Percentiles rank a stretch among this genome's conserved stretches.
phyloP scores from a whole-genome alignment of 2,797 vertebrate genomes.

The Microhierax caerulescens region DNA sequence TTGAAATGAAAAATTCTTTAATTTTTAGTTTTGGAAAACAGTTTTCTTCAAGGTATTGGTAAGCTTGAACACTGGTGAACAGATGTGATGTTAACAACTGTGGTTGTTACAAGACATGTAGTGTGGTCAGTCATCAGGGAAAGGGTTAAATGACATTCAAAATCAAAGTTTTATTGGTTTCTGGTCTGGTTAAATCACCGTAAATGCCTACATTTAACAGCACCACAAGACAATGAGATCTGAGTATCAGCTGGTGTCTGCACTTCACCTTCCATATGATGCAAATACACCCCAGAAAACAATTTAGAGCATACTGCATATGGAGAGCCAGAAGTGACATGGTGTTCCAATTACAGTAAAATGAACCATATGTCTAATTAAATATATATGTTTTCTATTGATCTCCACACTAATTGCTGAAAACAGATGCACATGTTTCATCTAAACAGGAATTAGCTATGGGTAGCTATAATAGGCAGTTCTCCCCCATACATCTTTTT shows the following conservation, averaged over 20 bases:
- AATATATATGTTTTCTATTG: slow-evolving; percentile 65
- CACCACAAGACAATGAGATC: neutral
- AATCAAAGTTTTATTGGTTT: neutral
- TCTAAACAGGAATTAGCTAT: slow-evolving; percentile 50
- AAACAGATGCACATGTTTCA: slow-evolving; percentile 55
- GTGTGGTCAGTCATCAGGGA: neutral
- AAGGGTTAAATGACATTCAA: slow-evolving; percentile 16
- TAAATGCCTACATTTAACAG: neutral
- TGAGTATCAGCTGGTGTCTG: slow-evolving; percentile 36
- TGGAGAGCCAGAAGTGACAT: slow-evolving; percentile 45
- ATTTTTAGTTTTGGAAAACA: neutral
- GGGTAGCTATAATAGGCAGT: neutral
- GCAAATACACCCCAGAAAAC: slow-evolving; percentile 20
- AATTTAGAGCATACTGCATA: neutral
- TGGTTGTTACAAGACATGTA: neutral
- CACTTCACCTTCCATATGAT: slow-evolving; percentile 26
- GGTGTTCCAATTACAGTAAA: slow-evolving; percentile 61
- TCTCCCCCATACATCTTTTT: slow-evolving; percentile 6
- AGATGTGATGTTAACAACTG: neutral
- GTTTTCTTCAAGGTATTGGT: neutral
- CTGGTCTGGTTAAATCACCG: neutral
- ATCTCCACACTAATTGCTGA: slow-evolving; percentile 59
- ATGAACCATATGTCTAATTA: slow-evolving; percentile 70
- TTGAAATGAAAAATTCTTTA: neutral
- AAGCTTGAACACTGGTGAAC: neutral